A percentile compares a stretch with the other conserved stretches of the same genome.
Conservation (phyloP, 2,888 invertebrate species). For the Hyalella azteca region DNA sequence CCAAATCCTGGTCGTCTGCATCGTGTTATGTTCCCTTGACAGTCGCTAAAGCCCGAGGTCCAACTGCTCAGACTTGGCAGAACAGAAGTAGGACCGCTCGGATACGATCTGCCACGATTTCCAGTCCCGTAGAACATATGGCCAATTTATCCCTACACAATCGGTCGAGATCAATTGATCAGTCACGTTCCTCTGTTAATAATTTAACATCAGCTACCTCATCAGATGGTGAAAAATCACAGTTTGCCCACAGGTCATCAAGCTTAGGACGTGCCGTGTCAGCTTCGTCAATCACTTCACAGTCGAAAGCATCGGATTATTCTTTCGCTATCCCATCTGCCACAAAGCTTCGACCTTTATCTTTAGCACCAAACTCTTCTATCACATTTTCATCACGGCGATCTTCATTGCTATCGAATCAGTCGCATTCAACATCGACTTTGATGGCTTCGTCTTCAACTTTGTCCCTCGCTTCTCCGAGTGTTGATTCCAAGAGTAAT, state of each 20-base stretch:
- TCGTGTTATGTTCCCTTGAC: slow-evolving; percentile 6
- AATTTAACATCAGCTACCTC: background rate
- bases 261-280: background rate
- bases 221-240: background rate
- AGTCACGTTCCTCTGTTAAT: background rate
- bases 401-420: slow-evolving; percentile 15
- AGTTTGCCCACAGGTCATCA: background rate
- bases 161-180: slow-evolving; percentile 5
- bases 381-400: slow-evolving; percentile 12
- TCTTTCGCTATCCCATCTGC: background rate
- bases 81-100: slow-evolving; percentile 1
- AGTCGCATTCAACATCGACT: slow-evolving; percentile 30
- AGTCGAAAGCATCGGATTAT: background rate
- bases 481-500: background rate
- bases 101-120: slow-evolving; percentile 33
- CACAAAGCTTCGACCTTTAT: slow-evolving; percentile 20
- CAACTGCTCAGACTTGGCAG: background rate
- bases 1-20: background rate
- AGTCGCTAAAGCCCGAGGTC: background rate
- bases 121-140: slow-evolving; percentile 33
- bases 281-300: background rate
- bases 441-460: slow-evolving; percentile 25
- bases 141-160: slow-evolving; percentile 1
- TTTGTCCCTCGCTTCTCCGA: background rate
- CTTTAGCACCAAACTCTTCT: slow-evolving; percentile 29